These are phyloP conservation scores for Plusia festucae DNA, from an alignment of 2,888 invertebrate genomes.

Conservation along the genomic window DNA sequence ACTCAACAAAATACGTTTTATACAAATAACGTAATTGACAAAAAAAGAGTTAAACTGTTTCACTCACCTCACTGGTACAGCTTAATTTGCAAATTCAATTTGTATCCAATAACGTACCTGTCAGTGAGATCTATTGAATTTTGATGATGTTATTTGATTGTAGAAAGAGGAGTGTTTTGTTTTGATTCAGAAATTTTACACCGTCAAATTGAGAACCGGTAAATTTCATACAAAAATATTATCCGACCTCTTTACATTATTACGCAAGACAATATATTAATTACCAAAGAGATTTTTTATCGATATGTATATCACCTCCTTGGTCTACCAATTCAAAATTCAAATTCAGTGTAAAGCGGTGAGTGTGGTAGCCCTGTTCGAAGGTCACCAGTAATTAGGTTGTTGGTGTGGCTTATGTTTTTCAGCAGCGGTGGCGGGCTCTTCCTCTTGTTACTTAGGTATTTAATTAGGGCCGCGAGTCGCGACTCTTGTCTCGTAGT, in stretches of 20 bases:
- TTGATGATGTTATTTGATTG: slow-evolving; percentile 65
- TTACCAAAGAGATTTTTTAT: background rate
- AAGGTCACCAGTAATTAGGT: slow-evolving; percentile 82
- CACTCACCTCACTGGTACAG: slow-evolving; percentile 64
- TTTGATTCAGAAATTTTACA: slow-evolving; percentile 6
- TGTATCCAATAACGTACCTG: slow-evolving; percentile 68
- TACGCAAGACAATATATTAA: background rate
- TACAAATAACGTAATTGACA: slow-evolving; percentile 57
- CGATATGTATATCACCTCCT: background rate
- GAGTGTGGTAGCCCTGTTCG: slow-evolving; percentile 65
- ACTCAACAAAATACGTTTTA: slow-evolving; percentile 43
- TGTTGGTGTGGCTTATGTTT: slow-evolving; percentile 77
- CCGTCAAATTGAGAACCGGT: background rate
- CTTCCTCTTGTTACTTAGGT: slow-evolving; percentile 73
- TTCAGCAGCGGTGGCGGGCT: slow-evolving; percentile 66
- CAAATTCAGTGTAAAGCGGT: background rate
- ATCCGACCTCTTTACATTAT: background rate
- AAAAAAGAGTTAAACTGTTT: slow-evolving; percentile 63
- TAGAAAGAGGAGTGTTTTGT: slow-evolving; percentile 34
- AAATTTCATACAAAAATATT: too few species aligned
- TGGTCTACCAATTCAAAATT: background rate
- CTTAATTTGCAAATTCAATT: slow-evolving; percentile 75
- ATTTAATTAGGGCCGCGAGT: slow-evolving; percentile 73
- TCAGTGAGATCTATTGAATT: slow-evolving; percentile 71
- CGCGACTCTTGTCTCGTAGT: slow-evolving; percentile 47